These are phyloP conservation scores for Saccopteryx leptura DNA, from an alignment of 2,113 vertebrate species.

Conservation along the genomic window DNA sequence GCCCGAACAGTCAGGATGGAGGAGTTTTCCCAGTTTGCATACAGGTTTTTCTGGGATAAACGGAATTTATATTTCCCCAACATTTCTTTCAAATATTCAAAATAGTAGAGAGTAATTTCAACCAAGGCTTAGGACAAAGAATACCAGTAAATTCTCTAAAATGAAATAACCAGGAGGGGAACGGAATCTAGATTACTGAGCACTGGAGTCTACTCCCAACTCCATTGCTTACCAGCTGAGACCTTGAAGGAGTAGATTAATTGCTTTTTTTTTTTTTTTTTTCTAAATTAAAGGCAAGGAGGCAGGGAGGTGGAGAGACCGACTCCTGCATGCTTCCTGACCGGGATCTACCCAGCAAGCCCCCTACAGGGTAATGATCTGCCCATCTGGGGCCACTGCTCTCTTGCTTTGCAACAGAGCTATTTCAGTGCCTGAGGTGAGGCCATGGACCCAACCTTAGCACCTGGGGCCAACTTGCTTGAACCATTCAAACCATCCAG, in stretches of 20 bases:
- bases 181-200: not conserved
- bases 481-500: no score
- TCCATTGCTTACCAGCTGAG: not conserved
- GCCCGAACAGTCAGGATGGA: not conserved
- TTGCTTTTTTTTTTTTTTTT: not conserved
- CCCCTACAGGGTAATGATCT: no score
- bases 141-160: not conserved
- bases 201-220: not conserved
- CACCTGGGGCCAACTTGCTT: no score
- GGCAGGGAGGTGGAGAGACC: no score
- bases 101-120: not conserved
- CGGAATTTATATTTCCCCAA: not conserved
- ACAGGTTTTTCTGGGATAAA: not conserved
- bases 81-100: slow-evolving; percentile 43
- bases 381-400: no score
- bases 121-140: not conserved
- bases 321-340: no score
- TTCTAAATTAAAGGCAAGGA: no score
- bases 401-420: no score
- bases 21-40: not conserved
- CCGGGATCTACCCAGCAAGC: no score
- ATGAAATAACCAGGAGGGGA: not conserved
- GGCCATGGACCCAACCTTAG: no score
- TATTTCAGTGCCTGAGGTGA: no score
- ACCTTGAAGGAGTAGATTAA: not conserved